Conservation (phyloP, 2,888 invertebrate species). For the Entomobrya multifasciata region DNA sequence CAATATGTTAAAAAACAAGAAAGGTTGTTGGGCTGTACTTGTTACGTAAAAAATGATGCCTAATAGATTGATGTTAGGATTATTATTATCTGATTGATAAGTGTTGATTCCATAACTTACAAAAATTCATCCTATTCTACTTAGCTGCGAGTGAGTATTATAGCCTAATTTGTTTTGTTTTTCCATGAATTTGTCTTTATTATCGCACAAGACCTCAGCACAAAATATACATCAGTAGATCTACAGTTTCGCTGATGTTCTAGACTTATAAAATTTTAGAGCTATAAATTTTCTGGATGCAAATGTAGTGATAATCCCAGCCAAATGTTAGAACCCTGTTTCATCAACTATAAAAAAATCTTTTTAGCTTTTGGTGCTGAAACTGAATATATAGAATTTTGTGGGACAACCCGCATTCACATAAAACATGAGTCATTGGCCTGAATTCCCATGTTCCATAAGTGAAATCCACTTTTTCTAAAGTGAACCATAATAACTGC, state of each 20-base stretch:
- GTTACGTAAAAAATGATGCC: not conserved
- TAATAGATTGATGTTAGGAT: too few relatives aligned
- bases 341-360: too few relatives aligned
- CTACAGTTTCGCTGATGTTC: too few relatives aligned
- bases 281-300: too few relatives aligned
- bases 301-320: too few relatives aligned
- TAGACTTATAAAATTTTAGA: too few relatives aligned
- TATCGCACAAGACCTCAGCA: too few relatives aligned
- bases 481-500: constrained; percentile 37
- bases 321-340: too few relatives aligned
- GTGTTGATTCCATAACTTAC: too few relatives aligned
- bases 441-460: constrained; percentile 70
- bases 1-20: not conserved
- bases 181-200: constrained; percentile 53
- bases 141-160: too few relatives aligned
- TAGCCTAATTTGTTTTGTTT: constrained; percentile 54
- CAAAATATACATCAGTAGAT: too few relatives aligned
- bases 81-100: not conserved
- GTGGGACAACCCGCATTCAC: constrained; percentile 42
- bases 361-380: not conserved
- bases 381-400: constrained; percentile 14
- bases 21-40: not conserved
- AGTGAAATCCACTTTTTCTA: constrained; percentile 44
- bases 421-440: constrained; percentile 69
- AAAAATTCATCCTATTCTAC: too few relatives aligned